phyloP scores from a whole-genome alignment of 2,113 vertebrate genomes.

The Percopsis transmontana region DNA sequence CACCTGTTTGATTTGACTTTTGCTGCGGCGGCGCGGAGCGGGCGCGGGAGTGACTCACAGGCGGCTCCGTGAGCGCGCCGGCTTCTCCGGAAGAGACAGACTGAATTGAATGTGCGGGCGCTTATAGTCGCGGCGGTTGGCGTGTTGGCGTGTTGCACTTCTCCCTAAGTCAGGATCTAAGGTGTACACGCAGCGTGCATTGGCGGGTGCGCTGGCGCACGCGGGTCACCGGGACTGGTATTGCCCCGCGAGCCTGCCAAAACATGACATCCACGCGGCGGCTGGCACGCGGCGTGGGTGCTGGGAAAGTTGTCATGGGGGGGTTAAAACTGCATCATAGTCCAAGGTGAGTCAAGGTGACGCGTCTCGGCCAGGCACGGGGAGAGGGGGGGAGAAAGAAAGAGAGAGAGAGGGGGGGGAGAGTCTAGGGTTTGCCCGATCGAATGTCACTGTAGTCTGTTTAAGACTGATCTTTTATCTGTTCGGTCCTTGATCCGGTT shows the following conservation, averaged over 20 bases:
- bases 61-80: background rate
- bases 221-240: too few species aligned
- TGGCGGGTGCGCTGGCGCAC: background rate
- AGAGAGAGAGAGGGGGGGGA: constrained; percentile 19
- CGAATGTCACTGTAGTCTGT: constrained; percentile 48
- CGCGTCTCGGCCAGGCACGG: constrained; percentile 36
- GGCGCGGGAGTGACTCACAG: background rate
- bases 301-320: background rate
- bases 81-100: too few species aligned
- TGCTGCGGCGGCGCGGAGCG: constrained; percentile 29
- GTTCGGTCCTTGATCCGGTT: constrained; percentile 49
- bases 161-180: background rate
- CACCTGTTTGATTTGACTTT: constrained; percentile 75
- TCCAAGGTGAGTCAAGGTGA: constrained; percentile 95
- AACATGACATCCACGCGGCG: too few species aligned
- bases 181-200: background rate
- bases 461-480: constrained; percentile 52
- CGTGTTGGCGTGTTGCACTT: too few species aligned
- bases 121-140: too few species aligned
- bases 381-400: background rate
- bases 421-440: constrained; percentile 55
- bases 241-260: too few species aligned
- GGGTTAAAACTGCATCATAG: constrained; percentile 92
- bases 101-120: too few species aligned
- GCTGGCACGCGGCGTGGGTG: background rate